A percentile compares a stretch with the other conserved stretches of the same genome.
phyloP scores from a whole-genome alignment of 2,797 vertebrate species.

The Gallinago stenura region DNA sequence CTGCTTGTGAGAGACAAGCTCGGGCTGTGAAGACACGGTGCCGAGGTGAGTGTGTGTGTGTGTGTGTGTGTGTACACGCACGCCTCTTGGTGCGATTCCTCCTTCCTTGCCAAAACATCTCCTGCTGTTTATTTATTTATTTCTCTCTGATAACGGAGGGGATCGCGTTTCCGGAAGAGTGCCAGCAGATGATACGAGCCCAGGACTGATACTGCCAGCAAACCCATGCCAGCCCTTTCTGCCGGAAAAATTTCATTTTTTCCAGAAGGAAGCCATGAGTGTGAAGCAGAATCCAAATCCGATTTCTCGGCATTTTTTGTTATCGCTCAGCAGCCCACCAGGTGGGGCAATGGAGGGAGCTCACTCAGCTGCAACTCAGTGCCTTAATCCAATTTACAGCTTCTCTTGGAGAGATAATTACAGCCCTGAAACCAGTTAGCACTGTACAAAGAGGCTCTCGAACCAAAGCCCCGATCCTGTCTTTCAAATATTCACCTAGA shows the following conservation, averaged over 20 bases:
- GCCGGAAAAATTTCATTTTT: conserved; percentile 93
- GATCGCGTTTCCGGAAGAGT: conserved; percentile 91
- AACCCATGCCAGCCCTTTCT: conserved; percentile 88
- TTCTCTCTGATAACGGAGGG: conserved; percentile 89
- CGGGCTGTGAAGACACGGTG: background rate
- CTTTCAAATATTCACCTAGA: conserved; percentile 73
- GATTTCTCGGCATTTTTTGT: conserved; percentile 89
- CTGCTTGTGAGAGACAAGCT: conserved; percentile 30
- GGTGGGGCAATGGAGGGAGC: conserved; percentile 93
- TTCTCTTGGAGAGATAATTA: conserved; percentile 94
- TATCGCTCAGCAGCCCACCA: conserved; percentile 90
- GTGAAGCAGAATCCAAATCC: conserved; percentile 92
- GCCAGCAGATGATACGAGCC: conserved; percentile 91
- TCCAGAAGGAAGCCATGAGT: conserved; percentile 93
- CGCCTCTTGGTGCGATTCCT: conserved; percentile 68
- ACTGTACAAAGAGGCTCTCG: conserved; percentile 73
- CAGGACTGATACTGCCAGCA: conserved; percentile 89
- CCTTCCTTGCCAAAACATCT: conserved; percentile 87
- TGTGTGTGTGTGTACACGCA: background rate
- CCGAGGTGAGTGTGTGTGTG: background rate
- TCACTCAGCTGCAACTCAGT: conserved; percentile 92
- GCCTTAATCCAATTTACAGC: conserved; percentile 95
- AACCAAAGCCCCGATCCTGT: conserved; percentile 71
- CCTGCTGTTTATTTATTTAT: conserved; percentile 80
- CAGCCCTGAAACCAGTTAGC: conserved; percentile 89